These are phyloP conservation scores for Aselliscus stoliczkanus DNA, from an alignment of 2,797 vertebrate species.

Conservation along the genomic window DNA sequence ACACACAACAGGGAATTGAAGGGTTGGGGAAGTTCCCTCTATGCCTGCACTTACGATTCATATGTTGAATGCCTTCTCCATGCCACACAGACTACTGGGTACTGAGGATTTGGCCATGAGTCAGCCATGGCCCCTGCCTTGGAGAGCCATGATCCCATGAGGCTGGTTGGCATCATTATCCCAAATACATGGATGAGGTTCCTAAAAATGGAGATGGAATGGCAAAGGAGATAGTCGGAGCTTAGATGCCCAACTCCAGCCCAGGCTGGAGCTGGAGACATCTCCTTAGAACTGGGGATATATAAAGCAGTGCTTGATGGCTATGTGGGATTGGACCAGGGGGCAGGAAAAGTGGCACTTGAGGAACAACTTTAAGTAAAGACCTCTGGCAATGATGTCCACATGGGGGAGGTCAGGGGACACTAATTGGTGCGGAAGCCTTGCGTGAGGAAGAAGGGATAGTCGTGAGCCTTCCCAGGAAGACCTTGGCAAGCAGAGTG, in stretches of 20 bases:
- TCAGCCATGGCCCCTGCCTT: neutral
- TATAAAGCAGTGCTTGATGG: neutral
- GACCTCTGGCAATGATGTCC: neutral
- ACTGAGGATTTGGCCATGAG: neutral
- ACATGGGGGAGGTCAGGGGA: neutral
- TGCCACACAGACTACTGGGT: fast-evolving
- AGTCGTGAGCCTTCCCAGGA: neutral
- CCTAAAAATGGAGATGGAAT: neutral
- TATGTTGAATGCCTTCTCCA: neutral
- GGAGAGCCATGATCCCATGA: neutral
- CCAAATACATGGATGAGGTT: neutral
- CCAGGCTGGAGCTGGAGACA: neutral
- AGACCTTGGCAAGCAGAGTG: neutral
- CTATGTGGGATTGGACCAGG: neutral
- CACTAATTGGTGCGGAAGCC: neutral
- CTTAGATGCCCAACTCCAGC: neutral
- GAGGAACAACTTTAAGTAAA: neutral
- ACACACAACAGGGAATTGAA: neutral
- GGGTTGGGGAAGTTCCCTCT: neutral
- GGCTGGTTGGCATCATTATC: neutral
- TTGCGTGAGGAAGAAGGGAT: neutral
- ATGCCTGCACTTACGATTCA: neutral
- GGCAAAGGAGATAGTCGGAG: no score
- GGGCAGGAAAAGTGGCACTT: neutral
- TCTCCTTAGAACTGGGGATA: neutral